Evolutionary conservation across 2,888 invertebrate genomes (phyloP), one percentile per base, ranked within the genome.

Genomic region (Dynastes maya): DNA sequence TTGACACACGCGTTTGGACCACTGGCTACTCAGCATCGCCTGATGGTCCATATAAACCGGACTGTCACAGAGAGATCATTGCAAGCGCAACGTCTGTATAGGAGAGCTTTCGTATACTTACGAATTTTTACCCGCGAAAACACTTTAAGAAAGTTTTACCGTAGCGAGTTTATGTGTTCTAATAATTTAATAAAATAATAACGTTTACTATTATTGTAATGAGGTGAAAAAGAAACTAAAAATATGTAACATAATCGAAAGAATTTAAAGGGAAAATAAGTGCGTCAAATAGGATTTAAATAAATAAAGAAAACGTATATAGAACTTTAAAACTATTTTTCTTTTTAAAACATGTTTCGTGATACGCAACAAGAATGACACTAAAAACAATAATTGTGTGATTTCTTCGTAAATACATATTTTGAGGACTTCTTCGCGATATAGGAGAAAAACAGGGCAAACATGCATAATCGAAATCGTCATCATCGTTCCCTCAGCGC

Each of bases 1-100:
- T 81, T 81, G 79, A 86, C 89, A 89, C 89, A 89, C 88, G 89
- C 89, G 89, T 85, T 88, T 86, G 87, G 89, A 88, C 88, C 88
- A 87, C 86, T 87, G 88, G 87, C 87, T 86, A 87, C 83, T 87
- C 87, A 87, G 88, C 88, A 88, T 87, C 87, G 82, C 86, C 81
- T 84, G 55, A 55, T 55, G 86, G 85, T 85, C 86, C 85, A 86
- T 79, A 80, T 79, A 80, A 77, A 77, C 81, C 74, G 77, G 63
- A 76, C 79, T 75, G 79, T 78, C 72, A 71, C 55, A 71, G 49
- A 58, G 51, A 55, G 80, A 80, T 72, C 77, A 64, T 68, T 40
- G 65, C 49, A 68, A 37, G 68, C 37, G 16, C 40, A 65, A 13
- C 51, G 22, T 11, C 5, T 27, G 67, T 9, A 68, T 6, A n/a